Conservation (phyloP, 2,113 vertebrate genomes). For the Zosterops lateralis region DNA sequence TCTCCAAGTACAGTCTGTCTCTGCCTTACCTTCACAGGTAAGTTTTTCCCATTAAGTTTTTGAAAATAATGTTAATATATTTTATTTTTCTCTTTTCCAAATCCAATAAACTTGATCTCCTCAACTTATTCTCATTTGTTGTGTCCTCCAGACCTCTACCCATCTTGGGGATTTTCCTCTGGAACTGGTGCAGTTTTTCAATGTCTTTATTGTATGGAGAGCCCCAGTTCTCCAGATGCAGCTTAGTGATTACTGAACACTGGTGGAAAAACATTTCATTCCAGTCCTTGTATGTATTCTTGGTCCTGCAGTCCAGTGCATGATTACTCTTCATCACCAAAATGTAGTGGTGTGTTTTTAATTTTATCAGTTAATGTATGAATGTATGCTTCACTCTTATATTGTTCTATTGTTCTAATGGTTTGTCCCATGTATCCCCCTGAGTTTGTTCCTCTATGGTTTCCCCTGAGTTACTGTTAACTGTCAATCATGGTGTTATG, state of each 20-base stretch:
- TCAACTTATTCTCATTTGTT: neutral
- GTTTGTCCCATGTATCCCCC: no score
- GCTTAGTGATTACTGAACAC: neutral
- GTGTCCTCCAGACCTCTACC: neutral
- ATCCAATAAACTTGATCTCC: neutral
- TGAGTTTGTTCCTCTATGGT: no score
- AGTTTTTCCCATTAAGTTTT: neutral
- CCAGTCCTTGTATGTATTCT: neutral
- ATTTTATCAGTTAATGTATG: no score
- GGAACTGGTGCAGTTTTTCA: neutral
- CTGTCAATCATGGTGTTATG: no score
- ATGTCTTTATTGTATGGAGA: neutral
- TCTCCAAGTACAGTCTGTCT: neutral
- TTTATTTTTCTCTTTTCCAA: neutral
- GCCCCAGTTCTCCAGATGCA: neutral
- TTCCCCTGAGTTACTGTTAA: no score
- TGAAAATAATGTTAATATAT: neutral
- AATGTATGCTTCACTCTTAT: no score
- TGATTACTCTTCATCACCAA: neutral
- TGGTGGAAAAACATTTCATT: neutral
- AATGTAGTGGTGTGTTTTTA: no score
- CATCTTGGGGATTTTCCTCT: neutral
- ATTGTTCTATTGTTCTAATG: no score
- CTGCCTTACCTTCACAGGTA: neutral
- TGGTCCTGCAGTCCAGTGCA: neutral